These are phyloP conservation scores for Petrophora chlorosata DNA, from an alignment of 2,888 invertebrate species.

Conservation along the genomic window DNA sequence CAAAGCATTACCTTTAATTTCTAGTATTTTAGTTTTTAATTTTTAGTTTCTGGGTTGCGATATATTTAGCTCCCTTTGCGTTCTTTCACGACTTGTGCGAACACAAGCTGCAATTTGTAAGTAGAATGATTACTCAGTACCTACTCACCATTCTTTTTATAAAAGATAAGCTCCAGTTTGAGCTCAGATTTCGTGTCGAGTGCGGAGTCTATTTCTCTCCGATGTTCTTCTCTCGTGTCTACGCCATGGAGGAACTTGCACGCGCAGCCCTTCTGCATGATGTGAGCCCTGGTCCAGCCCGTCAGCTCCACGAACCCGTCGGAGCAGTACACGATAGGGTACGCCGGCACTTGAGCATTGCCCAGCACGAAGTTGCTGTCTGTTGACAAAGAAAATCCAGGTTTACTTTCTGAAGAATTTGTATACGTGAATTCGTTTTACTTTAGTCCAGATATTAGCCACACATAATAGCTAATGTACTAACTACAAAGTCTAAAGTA, in stretches of 20 bases:
- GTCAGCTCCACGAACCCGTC: constrained; percentile 98
- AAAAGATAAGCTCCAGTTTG: constrained; percentile 96
- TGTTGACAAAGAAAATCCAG: constrained; percentile 66
- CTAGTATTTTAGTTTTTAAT: too few species aligned
- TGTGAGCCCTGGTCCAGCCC: constrained; percentile 95
- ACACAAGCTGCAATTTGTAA: too few species aligned
- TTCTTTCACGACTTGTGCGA: too few species aligned
- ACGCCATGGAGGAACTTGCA: constrained; percentile 97
- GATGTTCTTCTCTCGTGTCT: constrained; percentile 95
- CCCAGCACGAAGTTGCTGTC: constrained; percentile 98
- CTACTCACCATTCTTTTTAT: constrained; percentile 96
- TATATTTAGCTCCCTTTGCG: too few species aligned
- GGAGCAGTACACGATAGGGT: constrained; percentile 98
- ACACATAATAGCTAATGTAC: too few species aligned
- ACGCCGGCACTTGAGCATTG: constrained; percentile 95
- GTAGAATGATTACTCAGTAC: too few species aligned
- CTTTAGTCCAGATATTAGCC: too few species aligned
- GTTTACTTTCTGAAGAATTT: neutral
- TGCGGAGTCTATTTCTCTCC: constrained; percentile 93
- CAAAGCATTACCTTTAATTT: too few species aligned
- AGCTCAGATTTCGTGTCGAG: constrained; percentile 95
- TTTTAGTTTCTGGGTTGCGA: too few species aligned
- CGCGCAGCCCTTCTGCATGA: constrained; percentile 98
- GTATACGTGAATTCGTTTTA: too few species aligned
- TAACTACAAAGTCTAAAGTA: too few species aligned